Evolutionary conservation across 92 coral and sea anemone genomes (phyloP).

Genomic region (Porites cylindrica): DNA sequence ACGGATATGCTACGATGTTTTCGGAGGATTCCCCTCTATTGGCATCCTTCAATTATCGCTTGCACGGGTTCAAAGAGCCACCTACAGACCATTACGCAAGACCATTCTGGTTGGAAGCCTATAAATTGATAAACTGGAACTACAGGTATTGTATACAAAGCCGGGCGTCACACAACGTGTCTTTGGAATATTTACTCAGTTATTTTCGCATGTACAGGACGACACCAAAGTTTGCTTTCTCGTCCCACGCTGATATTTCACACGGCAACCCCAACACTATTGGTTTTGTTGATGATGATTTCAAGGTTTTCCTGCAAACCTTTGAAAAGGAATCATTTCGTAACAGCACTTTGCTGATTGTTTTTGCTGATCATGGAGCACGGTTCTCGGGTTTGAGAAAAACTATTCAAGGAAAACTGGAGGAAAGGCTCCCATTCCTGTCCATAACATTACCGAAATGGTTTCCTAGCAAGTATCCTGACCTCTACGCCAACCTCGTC

Average conservation of each 20-base stretch:
- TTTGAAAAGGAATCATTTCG: conserved; percentile 50
- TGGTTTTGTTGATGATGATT: conserved; percentile 63
- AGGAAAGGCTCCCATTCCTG: conserved; percentile 78
- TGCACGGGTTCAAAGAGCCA: conserved; percentile 75
- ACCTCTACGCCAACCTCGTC: conserved; percentile 50
- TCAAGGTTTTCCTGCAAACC: conserved; percentile 34
- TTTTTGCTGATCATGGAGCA: background rate
- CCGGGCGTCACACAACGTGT: conserved; percentile 72
- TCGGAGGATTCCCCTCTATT: conserved; percentile 78
- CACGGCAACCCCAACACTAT: conserved; percentile 56
- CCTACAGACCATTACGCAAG: conserved; percentile 90
- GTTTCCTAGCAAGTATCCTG: conserved; percentile 57
- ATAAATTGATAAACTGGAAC: background rate
- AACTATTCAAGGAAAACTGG: conserved; percentile 8
- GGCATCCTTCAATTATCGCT: conserved; percentile 78
- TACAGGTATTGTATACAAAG: conserved; percentile 51
- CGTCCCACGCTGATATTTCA: conserved; percentile 41
- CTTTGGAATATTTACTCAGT: conserved; percentile 51
- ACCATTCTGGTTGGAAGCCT: conserved; percentile 78
- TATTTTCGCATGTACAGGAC: conserved; percentile 51
- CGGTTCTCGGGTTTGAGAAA: background rate
- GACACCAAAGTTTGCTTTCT: conserved; percentile 67
- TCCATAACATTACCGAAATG: conserved; percentile 71
- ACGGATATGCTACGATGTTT: conserved; percentile 81
- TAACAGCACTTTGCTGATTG: conserved; percentile 39